Conservation (phyloP, 2,888 invertebrate genomes). For the Cinara cedri region DNA sequence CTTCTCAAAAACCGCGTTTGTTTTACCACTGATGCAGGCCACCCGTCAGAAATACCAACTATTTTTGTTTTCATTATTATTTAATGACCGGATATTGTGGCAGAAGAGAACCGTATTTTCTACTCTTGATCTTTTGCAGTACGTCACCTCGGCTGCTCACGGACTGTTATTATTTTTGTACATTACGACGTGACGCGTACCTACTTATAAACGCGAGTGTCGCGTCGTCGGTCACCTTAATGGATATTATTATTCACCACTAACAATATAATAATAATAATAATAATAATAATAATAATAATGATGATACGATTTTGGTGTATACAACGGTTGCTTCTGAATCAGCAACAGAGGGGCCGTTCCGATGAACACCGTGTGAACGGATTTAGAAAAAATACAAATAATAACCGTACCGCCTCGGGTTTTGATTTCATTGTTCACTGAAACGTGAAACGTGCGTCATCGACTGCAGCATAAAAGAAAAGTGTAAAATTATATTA, state of each 20-base stretch:
- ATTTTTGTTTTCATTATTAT: no score
- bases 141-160: no score
- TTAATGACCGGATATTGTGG: no score
- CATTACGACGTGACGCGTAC: no score
- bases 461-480: conserved; percentile 7
- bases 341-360: background rate
- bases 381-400: conserved; percentile 23
- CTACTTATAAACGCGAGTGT: background rate
- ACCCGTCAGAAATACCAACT: no score
- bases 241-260: background rate
- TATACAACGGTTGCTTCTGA: background rate
- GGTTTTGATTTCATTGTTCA: conserved; percentile 54
- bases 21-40: no score
- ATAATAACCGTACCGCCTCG: conserved; percentile 31
- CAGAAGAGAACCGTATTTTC: no score
- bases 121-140: no score
- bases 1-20: no score
- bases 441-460: conserved; percentile 48
- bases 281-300: background rate
- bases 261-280: background rate
- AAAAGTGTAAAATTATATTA: background rate
- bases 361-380: conserved; percentile 47
- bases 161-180: no score
- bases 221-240: background rate
- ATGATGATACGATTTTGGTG: no score